Evolutionary conservation across 2,113 vertebrate species (phyloP), one percentile per base, ranked within the genome.

Genomic region (Motacilla alba): DNA sequence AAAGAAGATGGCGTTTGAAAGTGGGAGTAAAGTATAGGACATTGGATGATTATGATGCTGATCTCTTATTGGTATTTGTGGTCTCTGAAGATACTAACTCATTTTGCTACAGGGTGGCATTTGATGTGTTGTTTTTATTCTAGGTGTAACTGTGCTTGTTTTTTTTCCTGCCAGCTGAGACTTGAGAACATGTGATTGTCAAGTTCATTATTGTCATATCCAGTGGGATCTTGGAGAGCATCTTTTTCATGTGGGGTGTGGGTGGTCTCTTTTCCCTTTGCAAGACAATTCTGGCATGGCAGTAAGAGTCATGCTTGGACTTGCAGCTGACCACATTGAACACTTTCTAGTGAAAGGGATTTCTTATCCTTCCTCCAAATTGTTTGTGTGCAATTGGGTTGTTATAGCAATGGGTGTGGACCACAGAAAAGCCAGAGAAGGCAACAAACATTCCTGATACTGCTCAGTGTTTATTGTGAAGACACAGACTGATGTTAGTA

Each of bases 141-240:
- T n/a, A n/a, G 28, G 9, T 56, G 6, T 75, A 46, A 41, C 14
- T 27, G 27, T 13, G 5, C 10, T 24, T 43, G 4, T 0, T 3
- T 55, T 81, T 52, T 67, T 44, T n/a, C 11, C 7, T 59, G 7
- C 31, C 11, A 47, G 1, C 18, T 75, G 10, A 39, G 7, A 19
- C 15, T 75, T 75, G 47, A 73, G 37, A 43, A 11, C 33, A n/a
- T 37, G 22, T 11, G 26, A 0, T 72, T 53, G 6, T 60, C 49
- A 41, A 12, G 11, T 31, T 76, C 30, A n/a, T 33, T 50, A 56
- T 23, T 52, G 22, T 37, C 6, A 3, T 35, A 12, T 31, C 49
- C 15, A 47, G 37, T 63, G 31, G 24, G 27, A 88, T 84, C 11
- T 49, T 73, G 13, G n/a, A 77, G 47, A 68, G 33, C 26, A 37